These are phyloP conservation scores for Rhimphoctona megacephalus DNA, from an alignment of 2,888 invertebrate genomes.

Conservation along the genomic window DNA sequence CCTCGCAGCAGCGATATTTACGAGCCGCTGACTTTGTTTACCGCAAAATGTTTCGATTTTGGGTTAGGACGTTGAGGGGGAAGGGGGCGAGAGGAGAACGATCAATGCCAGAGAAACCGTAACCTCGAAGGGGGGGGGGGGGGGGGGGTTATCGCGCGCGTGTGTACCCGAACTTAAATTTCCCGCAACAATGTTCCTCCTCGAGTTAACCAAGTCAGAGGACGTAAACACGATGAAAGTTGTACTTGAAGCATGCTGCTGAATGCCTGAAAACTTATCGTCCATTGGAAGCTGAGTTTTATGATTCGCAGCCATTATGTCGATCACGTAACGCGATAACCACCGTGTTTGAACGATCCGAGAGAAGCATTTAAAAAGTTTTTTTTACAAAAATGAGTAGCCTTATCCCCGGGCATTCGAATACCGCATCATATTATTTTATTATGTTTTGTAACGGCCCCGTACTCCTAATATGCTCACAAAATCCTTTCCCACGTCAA, in stretches of 20 bases:
- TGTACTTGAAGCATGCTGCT: background rate
- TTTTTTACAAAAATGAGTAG: too few relatives aligned
- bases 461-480: too few relatives aligned
- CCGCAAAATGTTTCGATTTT: constrained; percentile 1
- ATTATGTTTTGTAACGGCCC: too few relatives aligned
- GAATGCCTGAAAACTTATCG: background rate
- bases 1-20: background rate
- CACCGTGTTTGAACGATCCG: background rate
- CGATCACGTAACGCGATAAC: too few relatives aligned
- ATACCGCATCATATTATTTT: too few relatives aligned
- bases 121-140: background rate
- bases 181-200: background rate
- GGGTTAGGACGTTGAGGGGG: background rate
- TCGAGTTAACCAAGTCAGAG: background rate
- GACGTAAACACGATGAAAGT: background rate
- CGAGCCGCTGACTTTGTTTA: background rate
- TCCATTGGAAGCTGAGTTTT: too few relatives aligned
- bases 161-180: background rate
- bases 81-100: background rate
- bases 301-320: background rate
- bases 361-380: background rate
- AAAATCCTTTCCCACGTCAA: too few relatives aligned
- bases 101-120: constrained; percentile 9
- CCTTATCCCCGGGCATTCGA: too few relatives aligned
- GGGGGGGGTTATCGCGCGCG: background rate